Evolutionary conservation across 2,113 vertebrate species (phyloP).

Genomic region (Ochotona curzoniae): DNA sequence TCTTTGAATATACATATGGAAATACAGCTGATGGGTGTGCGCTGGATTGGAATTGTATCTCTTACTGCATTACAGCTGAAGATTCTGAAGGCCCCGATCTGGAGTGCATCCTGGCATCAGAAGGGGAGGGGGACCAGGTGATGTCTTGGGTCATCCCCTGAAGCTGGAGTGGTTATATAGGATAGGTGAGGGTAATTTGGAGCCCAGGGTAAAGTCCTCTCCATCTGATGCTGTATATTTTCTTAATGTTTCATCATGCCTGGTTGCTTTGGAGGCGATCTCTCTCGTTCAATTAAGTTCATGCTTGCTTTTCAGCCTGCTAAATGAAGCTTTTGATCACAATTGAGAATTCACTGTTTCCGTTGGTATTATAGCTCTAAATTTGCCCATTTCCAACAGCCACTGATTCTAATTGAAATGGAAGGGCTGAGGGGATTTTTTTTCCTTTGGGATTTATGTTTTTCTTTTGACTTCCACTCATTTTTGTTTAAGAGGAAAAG

Average conservation of each 20-base stretch:
- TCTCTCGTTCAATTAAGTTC: constrained; percentile 77
- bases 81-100: not conserved
- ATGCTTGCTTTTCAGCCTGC: constrained; percentile 72
- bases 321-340: constrained; percentile 78
- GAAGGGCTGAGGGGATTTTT: not conserved
- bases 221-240: constrained; percentile 41
- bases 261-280: constrained; percentile 55
- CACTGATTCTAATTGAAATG: constrained; percentile 74
- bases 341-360: constrained; percentile 78
- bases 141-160: not conserved
- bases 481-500: constrained; percentile 47
- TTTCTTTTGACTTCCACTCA: constrained; percentile 54
- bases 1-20: not conserved
- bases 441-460: constrained; percentile 63
- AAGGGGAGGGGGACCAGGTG: not conserved
- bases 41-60: not conserved
- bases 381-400: constrained; percentile 70
- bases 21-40: not conserved
- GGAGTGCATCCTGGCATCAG: not conserved
- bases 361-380: constrained; percentile 64
- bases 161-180: not conserved
- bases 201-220: constrained; percentile 10
- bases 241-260: constrained; percentile 68
- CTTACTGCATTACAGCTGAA: not conserved
- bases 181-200: not conserved